Conservation (phyloP, 2,113 vertebrate species). For the Calypte anna region DNA sequence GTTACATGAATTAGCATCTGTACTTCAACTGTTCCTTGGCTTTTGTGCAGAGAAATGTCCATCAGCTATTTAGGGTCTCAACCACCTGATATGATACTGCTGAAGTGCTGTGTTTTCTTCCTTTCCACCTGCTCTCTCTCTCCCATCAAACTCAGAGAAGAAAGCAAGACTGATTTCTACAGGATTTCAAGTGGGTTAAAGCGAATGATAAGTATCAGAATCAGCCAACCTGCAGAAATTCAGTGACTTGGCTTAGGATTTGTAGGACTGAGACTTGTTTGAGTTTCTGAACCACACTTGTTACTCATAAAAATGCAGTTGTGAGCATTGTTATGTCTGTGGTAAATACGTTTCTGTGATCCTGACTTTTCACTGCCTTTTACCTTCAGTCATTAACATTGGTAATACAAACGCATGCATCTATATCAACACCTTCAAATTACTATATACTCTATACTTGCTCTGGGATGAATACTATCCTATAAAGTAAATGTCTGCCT, state of each 20-base stretch:
- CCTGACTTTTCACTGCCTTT: not conserved
- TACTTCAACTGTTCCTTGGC: not conserved
- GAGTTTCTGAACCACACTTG: not conserved
- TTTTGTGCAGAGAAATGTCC: not conserved
- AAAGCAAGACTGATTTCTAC: not conserved
- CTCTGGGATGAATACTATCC: not conserved
- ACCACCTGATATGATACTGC: not conserved
- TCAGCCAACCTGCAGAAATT: not conserved
- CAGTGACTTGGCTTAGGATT: not conserved
- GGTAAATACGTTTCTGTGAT: not conserved
- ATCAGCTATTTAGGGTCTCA: not conserved
- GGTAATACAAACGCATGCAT: not conserved
- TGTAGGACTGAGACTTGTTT: not conserved
- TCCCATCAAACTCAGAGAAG: not conserved
- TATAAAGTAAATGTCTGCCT: not conserved
- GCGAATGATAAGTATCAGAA: not conserved
- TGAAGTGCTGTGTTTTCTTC: not conserved
- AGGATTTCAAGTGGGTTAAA: not conserved
- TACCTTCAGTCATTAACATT: not conserved
- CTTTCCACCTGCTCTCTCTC: not conserved
- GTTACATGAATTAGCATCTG: not conserved
- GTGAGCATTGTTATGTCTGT: not conserved
- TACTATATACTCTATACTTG: not conserved
- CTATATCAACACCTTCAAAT: not conserved
- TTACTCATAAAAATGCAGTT: not conserved